Base-by-base conservation (phyloP, 2,888 invertebrate species). In the Sipha maydis region DNA sequence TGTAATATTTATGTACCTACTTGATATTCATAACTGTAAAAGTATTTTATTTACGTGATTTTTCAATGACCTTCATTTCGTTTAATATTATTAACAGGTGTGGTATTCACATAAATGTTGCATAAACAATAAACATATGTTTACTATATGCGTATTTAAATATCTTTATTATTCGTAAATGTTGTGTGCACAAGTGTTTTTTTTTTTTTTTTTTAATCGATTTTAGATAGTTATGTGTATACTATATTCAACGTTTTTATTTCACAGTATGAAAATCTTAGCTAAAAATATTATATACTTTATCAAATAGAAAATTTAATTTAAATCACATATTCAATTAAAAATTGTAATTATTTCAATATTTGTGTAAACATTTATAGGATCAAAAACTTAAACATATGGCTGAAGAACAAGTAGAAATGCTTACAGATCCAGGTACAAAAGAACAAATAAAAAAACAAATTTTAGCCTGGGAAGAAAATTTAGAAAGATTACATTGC, bases 361-460 rank as follows among this genome's bases (percentile, higher is more conserved):
- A 69, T 78, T 21, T 41, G 28, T 73, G 56, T 83, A 14, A 38
- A 90, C 90, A 91, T 91, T 91, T 91, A n/a, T 93, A 98, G 98
- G 98, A 99, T 93, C 96, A 97, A 92, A 98, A 98, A 92, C 93
- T 98, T 93, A 97, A 97, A 92, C 98, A 98, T 92, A 98, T 99
- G 98, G 98, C 98, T n/a, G 98, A 98, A 92, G 94, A 98, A 91
- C 98, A 99, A 92, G 96, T 98, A 93, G 97, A 97, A n/a, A 98
- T 98, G 88, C 97, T 98, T 56, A 96, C 97, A 83, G 98, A 98
- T 92, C 95, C 96, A 82, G 97, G 97, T 91, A 96, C 96, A 90
- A 95, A 97, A 89, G 96, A 97, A 91, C 98, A 98, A 92, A 96
- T 99, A 90, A 96, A 96, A 91, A 96, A 96, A 91, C 98, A 99